These are phyloP conservation scores for Chloroclysta siterata DNA, from an alignment of 2,888 invertebrate species.

Conservation along the genomic window DNA sequence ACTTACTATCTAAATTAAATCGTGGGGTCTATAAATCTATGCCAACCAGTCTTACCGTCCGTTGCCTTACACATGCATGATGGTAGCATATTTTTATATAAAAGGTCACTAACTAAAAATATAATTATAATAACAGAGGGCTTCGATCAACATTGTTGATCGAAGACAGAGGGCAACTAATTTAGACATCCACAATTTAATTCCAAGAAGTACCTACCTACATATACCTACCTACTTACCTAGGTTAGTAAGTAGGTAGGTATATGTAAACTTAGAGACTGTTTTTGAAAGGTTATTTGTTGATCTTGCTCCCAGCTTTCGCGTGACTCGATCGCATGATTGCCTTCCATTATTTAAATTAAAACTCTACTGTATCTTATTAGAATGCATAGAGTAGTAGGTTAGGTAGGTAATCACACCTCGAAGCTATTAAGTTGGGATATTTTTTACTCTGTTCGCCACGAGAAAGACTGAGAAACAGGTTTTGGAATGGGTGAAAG, in stretches of 20 bases:
- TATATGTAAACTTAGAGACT: too few relatives aligned
- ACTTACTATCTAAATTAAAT: too few relatives aligned
- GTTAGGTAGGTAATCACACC: conserved; percentile 80
- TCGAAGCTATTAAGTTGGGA: conserved; percentile 74
- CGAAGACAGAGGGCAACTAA: too few relatives aligned
- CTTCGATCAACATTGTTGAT: too few relatives aligned
- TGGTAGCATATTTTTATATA: too few relatives aligned
- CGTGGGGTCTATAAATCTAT: too few relatives aligned
- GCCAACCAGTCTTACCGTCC: too few relatives aligned
- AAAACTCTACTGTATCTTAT: conserved; percentile 39
- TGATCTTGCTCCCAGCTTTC: conserved; percentile 31
- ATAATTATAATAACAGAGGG: not conserved
- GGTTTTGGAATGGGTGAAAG: conserved; percentile 71
- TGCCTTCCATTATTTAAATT: conserved; percentile 41
- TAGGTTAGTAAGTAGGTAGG: too few relatives aligned
- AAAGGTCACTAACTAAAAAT: too few relatives aligned
- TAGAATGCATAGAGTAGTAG: conserved; percentile 61
- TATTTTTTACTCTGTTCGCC: conserved; percentile 71
- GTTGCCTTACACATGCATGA: too few relatives aligned
- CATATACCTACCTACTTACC: too few relatives aligned
- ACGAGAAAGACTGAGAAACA: conserved; percentile 67
- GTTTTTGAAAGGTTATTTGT: conserved; percentile 25
- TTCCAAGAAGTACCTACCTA: not conserved
- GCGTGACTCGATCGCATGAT: conserved; percentile 41
- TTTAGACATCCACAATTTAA: conserved; percentile 9